Evolutionary conservation across 2,888 invertebrate genomes (phyloP).

Genomic region (Vanessa cardui): DNA sequence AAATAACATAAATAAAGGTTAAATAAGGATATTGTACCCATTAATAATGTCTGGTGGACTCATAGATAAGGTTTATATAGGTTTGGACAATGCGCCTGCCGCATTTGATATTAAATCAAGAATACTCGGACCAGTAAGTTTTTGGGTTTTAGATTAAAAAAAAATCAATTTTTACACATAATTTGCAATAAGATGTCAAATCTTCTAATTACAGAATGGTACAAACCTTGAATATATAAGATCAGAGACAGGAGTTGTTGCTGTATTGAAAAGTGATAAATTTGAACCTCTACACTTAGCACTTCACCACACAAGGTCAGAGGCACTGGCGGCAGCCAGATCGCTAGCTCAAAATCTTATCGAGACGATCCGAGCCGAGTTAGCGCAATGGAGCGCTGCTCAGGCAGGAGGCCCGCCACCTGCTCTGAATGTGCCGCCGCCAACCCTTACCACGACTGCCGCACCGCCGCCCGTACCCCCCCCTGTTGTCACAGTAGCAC

Average conservation of each 20-base stretch:
- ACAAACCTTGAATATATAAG: conserved; percentile 90
- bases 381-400: conserved; percentile 77
- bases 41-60: conserved; percentile 75
- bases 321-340: conserved; percentile 87
- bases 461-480: conserved; percentile 65
- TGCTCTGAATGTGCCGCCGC: conserved; percentile 71
- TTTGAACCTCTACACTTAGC: conserved; percentile 89
- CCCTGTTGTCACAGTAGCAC: conserved; percentile 60
- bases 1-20: conserved; percentile 50
- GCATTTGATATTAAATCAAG: conserved; percentile 89
- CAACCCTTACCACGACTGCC: conserved; percentile 63
- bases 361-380: conserved; percentile 87
- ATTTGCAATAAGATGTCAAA: conserved; percentile 9
- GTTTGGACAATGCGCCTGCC: conserved; percentile 89
- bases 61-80: conserved; percentile 89
- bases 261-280: conserved; percentile 87
- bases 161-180: conserved; percentile 5
- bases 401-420: conserved; percentile 73
- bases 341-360: conserved; percentile 88
- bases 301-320: conserved; percentile 87
- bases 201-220: conserved; percentile 75
- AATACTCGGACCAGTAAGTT: conserved; percentile 85
- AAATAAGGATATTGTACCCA: conserved; percentile 40
- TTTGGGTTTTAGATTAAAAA: conserved; percentile 14
- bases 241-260: conserved; percentile 89